Evolutionary conservation across 2,888 invertebrate species (phyloP), one percentile per base, ranked within the genome.

Genomic region (Allygus modestus): DNA sequence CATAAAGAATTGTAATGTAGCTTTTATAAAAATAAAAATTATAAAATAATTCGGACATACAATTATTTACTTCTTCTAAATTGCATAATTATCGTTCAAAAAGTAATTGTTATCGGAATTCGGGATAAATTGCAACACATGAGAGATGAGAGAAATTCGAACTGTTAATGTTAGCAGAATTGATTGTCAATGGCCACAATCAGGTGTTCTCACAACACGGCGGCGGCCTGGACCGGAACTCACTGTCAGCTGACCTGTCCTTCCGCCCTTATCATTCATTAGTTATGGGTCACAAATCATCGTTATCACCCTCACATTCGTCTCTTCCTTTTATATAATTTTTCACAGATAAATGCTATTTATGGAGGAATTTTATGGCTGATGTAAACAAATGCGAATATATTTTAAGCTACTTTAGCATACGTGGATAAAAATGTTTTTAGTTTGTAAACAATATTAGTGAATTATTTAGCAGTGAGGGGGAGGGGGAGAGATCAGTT

Each of bases 181-280:
- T 65, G 65, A 65, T 65, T 65, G 65, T 65, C 65, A 31, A 65
- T 65, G 65, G 65, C 65, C 65, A 65, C 65, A 65, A 65, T 65
- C 65, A 65, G 65, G 65, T 65, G 65, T 65, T 65, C 65, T 28
- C 65, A 65, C 54, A 54, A 54, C 54, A 28, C 58, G 23, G 28
- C 17, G 65, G 65, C 58, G 17, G 51, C 58, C 65, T 28, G 65
- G 37, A 37, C 79, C 54, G 79, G 79, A 79, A 79, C 33, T n/a
- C 7, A 26, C 58, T 79, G 58, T 79, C 79, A 79, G 33, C 79
- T 58, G 79, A 79, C 79, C 79, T 79, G 79, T 58, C 28, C 79
- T 79, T 79, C 79, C 79, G 79, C 33, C 28, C 79, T 79, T 79
- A 79, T 79, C 79, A 79, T 51, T 79, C 79, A 79, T 79, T 79